Evolutionary conservation across 2,888 invertebrate genomes (phyloP), one percentile per base, ranked within the genome.

Genomic region (Drosophila multiciliata): DNA sequence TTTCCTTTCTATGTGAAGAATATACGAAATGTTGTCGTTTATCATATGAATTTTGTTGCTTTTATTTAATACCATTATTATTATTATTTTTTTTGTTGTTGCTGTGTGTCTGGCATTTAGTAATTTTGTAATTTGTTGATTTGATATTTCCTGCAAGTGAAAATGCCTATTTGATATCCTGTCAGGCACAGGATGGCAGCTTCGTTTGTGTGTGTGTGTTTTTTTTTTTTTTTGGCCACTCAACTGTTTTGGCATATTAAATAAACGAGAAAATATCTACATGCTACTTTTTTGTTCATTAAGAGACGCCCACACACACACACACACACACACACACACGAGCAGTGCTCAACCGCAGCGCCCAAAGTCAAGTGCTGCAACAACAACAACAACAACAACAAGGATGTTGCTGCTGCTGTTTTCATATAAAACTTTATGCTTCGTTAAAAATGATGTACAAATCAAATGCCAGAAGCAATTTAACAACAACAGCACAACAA

Each of bases 401-500:
- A 66, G 64, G 71, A 77, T 62, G 49, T 63, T 68, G 57, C 48
- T 55, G 42, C 23, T 71, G 61, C 36, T 64, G 68, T 66, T 77
- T 66, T 40, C 63, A 66, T 73, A 80, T 73, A 80, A 77, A 85
- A 85, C 76, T 74, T 80, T 87, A 80, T 83, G 88, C 86, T 84
- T 87, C 88, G 86, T 87, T 87, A 87, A 84, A 84, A 84, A 87
- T 87, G 86, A 88, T 85, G 84, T 84, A 84, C 89, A 84, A 89
- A 86, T 86, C 86, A 86, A 86, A 86, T 89, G 86, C 89, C 86
- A 84, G 80, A 78, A 86, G 89, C 89, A 86, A 86, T 87, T 89
- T 77, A 72, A 80, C 84, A 77, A 72, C 81, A 83, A 70, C 73
- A 66, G 32, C 65, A 71, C 81, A 83, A 68, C 73, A 64, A 35